A percentile compares a stretch with the other conserved stretches of the same genome.
phyloP scores from a whole-genome alignment of 2,888 invertebrate genomes.

The Hoplodrina blanda region DNA sequence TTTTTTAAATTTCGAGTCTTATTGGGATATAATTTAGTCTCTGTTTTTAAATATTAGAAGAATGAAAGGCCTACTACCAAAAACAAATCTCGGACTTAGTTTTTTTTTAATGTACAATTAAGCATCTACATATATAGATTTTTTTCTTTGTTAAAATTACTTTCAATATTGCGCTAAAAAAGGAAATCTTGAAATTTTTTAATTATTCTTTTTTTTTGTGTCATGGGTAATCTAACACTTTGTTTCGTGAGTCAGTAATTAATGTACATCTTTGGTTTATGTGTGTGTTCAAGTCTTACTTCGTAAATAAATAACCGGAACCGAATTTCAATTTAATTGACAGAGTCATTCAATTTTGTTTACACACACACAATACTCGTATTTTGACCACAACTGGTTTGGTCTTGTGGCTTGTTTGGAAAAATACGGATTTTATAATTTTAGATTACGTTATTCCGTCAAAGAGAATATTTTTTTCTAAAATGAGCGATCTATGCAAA shows the following conservation, averaged over 20 bases:
- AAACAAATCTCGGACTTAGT: background rate
- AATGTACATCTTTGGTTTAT: background rate
- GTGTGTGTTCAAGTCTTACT: background rate
- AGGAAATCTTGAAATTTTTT: too few species aligned
- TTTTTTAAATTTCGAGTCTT: constrained; percentile 62
- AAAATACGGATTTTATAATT: background rate
- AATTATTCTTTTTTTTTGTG: too few species aligned
- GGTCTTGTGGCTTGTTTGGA: background rate
- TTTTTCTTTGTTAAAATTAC: background rate
- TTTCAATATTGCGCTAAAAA: rapidly evolving
- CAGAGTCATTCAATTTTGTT: constrained; percentile 10
- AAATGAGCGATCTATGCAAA: constrained; percentile 22
- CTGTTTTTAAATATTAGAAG: too few species aligned
- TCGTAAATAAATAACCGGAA: background rate
- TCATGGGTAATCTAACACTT: background rate
- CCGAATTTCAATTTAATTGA: background rate
- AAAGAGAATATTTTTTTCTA: constrained; percentile 31
- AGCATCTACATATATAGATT: too few species aligned
- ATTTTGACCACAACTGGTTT: constrained; percentile 18
- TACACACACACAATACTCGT: background rate
- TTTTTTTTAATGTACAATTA: background rate
- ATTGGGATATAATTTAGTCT: constrained; percentile 27
- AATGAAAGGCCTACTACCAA: background rate
- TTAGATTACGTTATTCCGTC: too few species aligned
- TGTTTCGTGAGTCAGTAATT: background rate